Base-by-base conservation (phyloP, 2,113 vertebrate genomes). In the Chaenocephalus aceratus region DNA sequence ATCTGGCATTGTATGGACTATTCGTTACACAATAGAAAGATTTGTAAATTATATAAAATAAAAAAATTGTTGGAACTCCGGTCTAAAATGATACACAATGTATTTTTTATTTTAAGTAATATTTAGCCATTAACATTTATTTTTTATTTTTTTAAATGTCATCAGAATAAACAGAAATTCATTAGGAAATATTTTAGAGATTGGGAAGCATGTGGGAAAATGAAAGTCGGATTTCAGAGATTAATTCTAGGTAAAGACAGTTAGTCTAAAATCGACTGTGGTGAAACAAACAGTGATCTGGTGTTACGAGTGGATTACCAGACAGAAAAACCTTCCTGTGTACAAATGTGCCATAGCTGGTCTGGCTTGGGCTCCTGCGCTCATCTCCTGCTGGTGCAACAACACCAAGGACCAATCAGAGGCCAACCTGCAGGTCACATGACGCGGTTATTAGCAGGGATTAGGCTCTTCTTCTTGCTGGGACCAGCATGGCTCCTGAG, bases 401-500 rank as follows among this genome's bases (percentile, higher is more conserved):
- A 79, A 65, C 62, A 59, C 3, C 44, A 60, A 13, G 4, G 75
- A 54, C 94, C 94, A 95, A 95, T 95, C 91, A 86, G 74, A 87
- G 66, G 61, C 67, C 60, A 5, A 52, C 52, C 66, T 84, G 65
- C 71, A 36, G 58, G 75, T 80, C 94, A 94, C 85, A 73, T 94
- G 93, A 84, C 74, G 60, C 44, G 54, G 80, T 80, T 91, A 89
- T 93, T 93, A 93, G 64, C 80, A 65, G 88, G 91, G 94, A 94
- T 95, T 95, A 95, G 77, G 75, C 44, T 67, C 59, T 53, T 71
- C 83, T 80, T 88, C 89, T 84, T 91, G 89, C 90, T 89, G 84
- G 84, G 74, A 93, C 89, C 92, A 93, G 92, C 89, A 91, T 94
- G 93, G 92, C 86, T 88, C 88, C 88, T 75, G 81, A 86, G 83